Base-by-base conservation (phyloP, 1,140 invertebrate species). In the Arctopsyche grandis region DNA sequence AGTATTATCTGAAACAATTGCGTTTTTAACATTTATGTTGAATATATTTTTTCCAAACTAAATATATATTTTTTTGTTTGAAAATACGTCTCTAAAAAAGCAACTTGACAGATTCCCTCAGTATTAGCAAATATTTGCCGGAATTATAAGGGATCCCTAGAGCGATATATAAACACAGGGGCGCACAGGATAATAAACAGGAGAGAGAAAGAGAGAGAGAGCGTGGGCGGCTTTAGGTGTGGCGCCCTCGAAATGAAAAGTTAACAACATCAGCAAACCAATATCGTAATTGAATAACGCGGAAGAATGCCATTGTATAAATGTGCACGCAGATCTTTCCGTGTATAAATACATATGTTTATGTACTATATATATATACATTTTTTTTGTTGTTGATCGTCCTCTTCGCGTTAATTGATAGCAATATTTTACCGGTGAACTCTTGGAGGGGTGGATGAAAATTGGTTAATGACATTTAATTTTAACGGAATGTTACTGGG, bases 241-340 rank as follows among this genome's bases (percentile, higher is more conserved):
- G 10, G 63, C 63, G 24, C 21, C 63, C 21, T 3, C 10, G 21
- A 66, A 26, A 66, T 66, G 63, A 26, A 66, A 66, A 66, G 63
- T 66, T 66, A 66, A 66, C 63, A 66, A 66, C 63, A 66, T 22
- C 63, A 29, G 22, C 48, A 52, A 52, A 52, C 63, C 24, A 29
- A 66, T 66, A 66, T 26, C 63, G 24, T 26, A 26, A 66, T 66
- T 29, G 21, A 66, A 52, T 52, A 16, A 66, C 21, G 24, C 3
- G 24, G 21, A 60, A 60, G 56, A 60, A 60, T 60, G 56, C 56
- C 29, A 38, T 52, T 52, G 48, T 52, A 52, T 52, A 52, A 14
- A 52, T 52, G 16, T 52, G 12, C 12, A 52, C 12, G 16, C 12
- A 52, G 1, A 3, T 52, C 3, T 52, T 5, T 52, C 10, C 12